Conservation (phyloP, 2,113 vertebrate species). For the Vulpes vulpes region DNA sequence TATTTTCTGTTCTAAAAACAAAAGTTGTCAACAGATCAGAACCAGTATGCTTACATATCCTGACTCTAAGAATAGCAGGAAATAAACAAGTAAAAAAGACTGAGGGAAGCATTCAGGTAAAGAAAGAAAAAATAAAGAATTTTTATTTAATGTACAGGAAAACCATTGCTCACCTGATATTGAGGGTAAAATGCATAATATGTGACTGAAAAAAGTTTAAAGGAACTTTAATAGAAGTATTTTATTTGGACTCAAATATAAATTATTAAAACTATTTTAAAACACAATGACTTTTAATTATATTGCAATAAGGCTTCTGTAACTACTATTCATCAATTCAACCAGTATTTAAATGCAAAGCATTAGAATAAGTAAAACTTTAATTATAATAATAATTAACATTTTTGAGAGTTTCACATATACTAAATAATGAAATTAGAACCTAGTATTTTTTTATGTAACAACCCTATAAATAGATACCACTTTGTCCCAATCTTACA, state of each 20-base stretch:
- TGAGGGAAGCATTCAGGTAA: not conserved
- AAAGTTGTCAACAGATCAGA: not conserved
- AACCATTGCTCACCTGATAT: not conserved
- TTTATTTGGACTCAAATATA: constrained; percentile 24
- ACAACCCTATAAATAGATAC: not conserved
- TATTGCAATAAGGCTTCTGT: not conserved
- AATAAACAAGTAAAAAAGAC: not conserved
- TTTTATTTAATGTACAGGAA: not conserved
- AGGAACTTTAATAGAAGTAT: constrained; percentile 1
- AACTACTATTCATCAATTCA: not conserved
- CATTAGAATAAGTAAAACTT: not conserved
- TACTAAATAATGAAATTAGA: not conserved
- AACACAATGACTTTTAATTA: not conserved
- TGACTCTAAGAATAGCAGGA: not conserved
- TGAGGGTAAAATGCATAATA: not conserved
- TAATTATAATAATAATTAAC: not conserved
- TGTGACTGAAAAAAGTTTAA: not conserved
- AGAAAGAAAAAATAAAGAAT: not conserved
- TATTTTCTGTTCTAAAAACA: constrained; percentile 3
- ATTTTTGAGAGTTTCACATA: constrained; percentile 12
- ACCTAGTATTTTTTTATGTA: not conserved
- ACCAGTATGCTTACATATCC: not conserved
- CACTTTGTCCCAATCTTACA: not conserved
- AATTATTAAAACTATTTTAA: constrained; percentile 34
- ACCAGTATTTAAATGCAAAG: not conserved